Base-by-base conservation (phyloP, 2,797 vertebrate genomes). In the Enteromius trimaculatus region DNA sequence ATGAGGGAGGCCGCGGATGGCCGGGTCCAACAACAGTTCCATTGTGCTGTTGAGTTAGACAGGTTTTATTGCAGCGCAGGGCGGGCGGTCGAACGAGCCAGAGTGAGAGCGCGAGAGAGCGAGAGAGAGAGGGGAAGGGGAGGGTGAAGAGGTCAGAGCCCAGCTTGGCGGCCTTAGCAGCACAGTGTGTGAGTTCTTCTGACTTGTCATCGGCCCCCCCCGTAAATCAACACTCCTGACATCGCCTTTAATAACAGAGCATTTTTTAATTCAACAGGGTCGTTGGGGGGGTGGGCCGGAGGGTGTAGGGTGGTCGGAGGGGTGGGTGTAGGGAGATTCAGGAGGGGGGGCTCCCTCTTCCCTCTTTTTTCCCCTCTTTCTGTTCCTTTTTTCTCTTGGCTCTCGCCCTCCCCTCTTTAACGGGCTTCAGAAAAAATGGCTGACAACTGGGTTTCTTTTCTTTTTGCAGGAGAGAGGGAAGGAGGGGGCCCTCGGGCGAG, bases 191-290 rank as follows among this genome's bases (percentile, higher is more conserved):
- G 93, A 92, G 93, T 93, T 95, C 93, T 94, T 92, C 93, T 83
- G 90, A 93, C 92, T 93, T 95, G 95, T 96, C 95, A 95, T 95
- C 94, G 81, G 90, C 90, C 85, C 81, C 90, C 75, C 92, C 93
- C 88, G 91, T 95, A 96, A 96, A 96, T 96, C 95, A 95, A 94
- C 90, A 90, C 91, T 91, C 92, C 90, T 92, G 93, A 94, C 94
- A 92, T 89, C 90, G 93, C 85, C 92, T 95, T 94, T 94, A 95
- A 94, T 95, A 95, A 95, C 93, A 92, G 92, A 89, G 92, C 93
- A 92, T 95, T 94, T 95, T 94, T 94, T 92, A 93, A 95, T 94
- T 94, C 93, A 88, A 84, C 89, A 89, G 91, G 92, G 92, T 92
- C 90, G 44, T 42, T 31, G 76, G 55, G 49, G 17, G 49, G 23